Evolutionary conservation across 2,888 invertebrate genomes (phyloP), one percentile per base, ranked within the genome.

Genomic region (Blomia tropicalis): DNA sequence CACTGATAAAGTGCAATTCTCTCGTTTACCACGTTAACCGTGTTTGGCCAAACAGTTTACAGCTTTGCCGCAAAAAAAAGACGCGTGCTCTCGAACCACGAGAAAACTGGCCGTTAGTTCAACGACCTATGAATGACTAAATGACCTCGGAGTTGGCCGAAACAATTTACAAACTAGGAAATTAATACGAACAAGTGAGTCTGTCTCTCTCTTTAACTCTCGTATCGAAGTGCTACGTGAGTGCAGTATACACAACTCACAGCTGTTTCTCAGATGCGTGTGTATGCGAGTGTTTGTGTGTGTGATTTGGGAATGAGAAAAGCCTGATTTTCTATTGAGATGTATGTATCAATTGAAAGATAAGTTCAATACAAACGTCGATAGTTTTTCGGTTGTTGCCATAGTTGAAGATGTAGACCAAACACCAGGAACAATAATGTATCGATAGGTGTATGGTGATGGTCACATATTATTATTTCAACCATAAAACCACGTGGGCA

Each of bases 121-220:
- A 62, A 62, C 32, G 62, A 62, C 62, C 58, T 58, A 62, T 62
- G 62, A 62, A 54, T 62, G 62, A 56, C 58, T 56, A 29, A 3
- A 56, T 56, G 56, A 56, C 56, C 56, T 56, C 56, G 56, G 56
- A 29, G 2, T 27, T 56, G 56, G 56, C 56, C 56, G 56, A 29
- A 19, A 56, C 56, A 47, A 47, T 47, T 47, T 47, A n/a, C 51
- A 47, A 47, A 47, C 51, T 47, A 47, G 51, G 51, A 47, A 47
- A 47, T 47, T 47, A 47, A 47, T 47, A 47, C 51, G 17, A 36
- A 36, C 36, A 36, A 36, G 36, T 36, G 36, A 36, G 36, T 36
- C 36, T 36, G 36, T 36, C 36, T 41, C 41, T 17, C 41, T 17
- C 41, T 17, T n/a, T 17, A 41, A 41, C 41, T 17, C 41, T 41